Evolutionary conservation across 2,888 invertebrate genomes (phyloP).

Genomic region (Caenorhabditis wallacei): DNA sequence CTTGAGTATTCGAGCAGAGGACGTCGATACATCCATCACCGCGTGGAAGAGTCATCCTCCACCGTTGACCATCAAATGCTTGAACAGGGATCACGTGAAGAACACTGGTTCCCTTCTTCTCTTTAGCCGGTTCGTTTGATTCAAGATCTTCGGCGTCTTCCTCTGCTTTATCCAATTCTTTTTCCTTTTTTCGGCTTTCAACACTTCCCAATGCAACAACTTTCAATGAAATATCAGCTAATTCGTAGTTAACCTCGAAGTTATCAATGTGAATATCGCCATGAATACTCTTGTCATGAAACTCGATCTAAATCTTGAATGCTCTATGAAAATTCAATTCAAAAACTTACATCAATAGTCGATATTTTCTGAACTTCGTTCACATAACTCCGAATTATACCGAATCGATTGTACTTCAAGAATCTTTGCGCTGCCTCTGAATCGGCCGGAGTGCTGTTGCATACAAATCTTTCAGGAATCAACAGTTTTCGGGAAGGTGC

Average conservation of each 20-base stretch:
- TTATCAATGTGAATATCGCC: slow-evolving; percentile 94
- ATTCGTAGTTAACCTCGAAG: slow-evolving; percentile 89
- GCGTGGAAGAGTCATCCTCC: slow-evolving; percentile 72
- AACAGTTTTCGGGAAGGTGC: slow-evolving; percentile 42
- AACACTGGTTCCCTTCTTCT: slow-evolving; percentile 54
- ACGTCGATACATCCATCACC: slow-evolving; percentile 88
- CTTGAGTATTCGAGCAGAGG: slow-evolving; percentile 86
- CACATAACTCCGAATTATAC: slow-evolving; percentile 91
- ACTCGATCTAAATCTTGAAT: slow-evolving; percentile 87
- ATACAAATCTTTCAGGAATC: slow-evolving; percentile 53
- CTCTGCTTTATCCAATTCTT: slow-evolving; percentile 41
- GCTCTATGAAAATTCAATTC: background rate
- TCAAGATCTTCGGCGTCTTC: slow-evolving; percentile 45
- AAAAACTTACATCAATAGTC: slow-evolving; percentile 88
- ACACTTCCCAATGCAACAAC: slow-evolving; percentile 87
- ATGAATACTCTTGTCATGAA: slow-evolving; percentile 93
- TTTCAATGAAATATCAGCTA: slow-evolving; percentile 91
- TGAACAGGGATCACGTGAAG: slow-evolving; percentile 56
- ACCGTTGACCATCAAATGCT: slow-evolving; percentile 55
- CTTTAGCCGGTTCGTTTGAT: slow-evolving; percentile 14
- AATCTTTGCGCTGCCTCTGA: slow-evolving; percentile 89
- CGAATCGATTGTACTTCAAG: slow-evolving; percentile 93
- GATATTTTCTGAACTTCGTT: slow-evolving; percentile 87
- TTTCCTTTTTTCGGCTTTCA: slow-evolving; percentile 60
- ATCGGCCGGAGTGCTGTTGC: slow-evolving; percentile 44